A percentile compares a stretch with the other conserved stretches of the same genome.
These are phyloP conservation scores for Ecdyonurus torrentis DNA, from an alignment of 2,888 invertebrate species.

Conservation along the genomic window DNA sequence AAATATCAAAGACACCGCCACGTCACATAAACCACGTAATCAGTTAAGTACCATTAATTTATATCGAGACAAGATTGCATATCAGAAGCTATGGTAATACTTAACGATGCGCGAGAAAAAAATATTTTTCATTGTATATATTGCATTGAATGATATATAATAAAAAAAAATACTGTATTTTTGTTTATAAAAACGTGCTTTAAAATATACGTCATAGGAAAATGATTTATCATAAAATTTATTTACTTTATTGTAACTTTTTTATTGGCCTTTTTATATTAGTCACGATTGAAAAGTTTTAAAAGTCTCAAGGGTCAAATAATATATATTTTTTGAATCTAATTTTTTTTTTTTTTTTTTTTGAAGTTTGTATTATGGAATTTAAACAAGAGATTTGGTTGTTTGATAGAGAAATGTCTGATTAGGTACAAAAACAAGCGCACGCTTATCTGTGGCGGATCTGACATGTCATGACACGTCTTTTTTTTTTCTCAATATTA, in stretches of 20 bases:
- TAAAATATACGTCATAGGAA: neutral
- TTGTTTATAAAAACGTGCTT: neutral
- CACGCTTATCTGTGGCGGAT: neutral
- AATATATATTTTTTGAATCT: too few relatives aligned
- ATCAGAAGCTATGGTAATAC: too few relatives aligned
- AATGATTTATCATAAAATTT: neutral
- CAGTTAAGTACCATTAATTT: too few relatives aligned
- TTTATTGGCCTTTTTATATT: neutral
- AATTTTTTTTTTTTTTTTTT: neutral
- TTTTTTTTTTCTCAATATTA: too few relatives aligned
- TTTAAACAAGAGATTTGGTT: neutral
- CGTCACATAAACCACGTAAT: too few relatives aligned
- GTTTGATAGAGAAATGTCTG: neutral
- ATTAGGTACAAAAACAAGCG: neutral
- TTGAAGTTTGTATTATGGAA: neutral
- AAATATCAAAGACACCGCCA: too few relatives aligned
- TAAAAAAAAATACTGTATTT: too few relatives aligned
- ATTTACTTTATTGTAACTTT: neutral
- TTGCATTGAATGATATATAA: too few relatives aligned
- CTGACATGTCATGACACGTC: neutral
- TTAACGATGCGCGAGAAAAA: too few relatives aligned
- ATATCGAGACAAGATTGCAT: too few relatives aligned
- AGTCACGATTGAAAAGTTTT: neutral
- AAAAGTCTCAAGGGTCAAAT: neutral
- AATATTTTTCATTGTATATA: too few relatives aligned